phyloP scores from a whole-genome alignment of 2,797 vertebrate species.

The Chanos chanos region DNA sequence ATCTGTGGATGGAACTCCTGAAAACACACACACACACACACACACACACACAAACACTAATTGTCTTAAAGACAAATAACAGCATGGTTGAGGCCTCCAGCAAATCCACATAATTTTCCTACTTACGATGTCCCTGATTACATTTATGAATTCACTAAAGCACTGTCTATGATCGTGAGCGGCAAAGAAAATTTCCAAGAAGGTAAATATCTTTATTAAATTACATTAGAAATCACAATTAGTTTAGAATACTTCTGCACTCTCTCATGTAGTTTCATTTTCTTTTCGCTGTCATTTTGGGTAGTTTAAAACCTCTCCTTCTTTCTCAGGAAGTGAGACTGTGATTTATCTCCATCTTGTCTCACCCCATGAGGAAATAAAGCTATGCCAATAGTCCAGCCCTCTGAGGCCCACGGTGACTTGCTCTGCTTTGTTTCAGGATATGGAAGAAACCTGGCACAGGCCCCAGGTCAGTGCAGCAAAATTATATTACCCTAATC shows the following conservation, averaged over 20 bases:
- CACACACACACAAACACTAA: neutral
- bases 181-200: too few species aligned
- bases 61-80: neutral
- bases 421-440: conserved; percentile 66
- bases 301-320: conserved; percentile 24
- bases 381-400: conserved; percentile 59
- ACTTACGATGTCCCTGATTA: too few species aligned
- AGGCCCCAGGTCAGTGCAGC: conserved; percentile 68
- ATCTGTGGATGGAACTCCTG: too few species aligned
- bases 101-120: too few species aligned
- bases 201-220: too few species aligned
- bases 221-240: too few species aligned
- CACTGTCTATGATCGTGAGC: too few species aligned
- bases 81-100: too few species aligned
- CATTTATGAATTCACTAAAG: too few species aligned
- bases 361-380: conserved; percentile 51
- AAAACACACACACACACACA: neutral
- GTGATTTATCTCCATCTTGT: conserved; percentile 62
- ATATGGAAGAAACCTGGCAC: conserved; percentile 71
- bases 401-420: conserved; percentile 57
- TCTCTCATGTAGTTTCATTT: neutral
- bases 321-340: conserved; percentile 53
- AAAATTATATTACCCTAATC: conserved; percentile 81
- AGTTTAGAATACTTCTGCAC: too few species aligned
- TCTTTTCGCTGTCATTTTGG: too few species aligned